These are phyloP conservation scores for Agrotis clavis DNA, from an alignment of 2,888 invertebrate species.

Conservation along the genomic window DNA sequence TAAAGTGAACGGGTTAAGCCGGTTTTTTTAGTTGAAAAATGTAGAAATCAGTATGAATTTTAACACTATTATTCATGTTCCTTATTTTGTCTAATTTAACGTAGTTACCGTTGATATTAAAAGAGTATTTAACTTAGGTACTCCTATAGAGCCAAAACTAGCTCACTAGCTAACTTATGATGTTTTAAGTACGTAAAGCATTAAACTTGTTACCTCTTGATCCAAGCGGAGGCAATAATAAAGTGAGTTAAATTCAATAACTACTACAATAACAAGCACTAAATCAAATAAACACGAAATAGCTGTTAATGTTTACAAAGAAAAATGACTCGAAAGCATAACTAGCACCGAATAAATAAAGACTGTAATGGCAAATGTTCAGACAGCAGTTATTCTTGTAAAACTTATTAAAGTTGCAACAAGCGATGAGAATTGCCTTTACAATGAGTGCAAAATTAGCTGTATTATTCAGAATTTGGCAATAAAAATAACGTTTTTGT, in stretches of 20 bases:
- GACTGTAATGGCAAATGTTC: constrained; percentile 1
- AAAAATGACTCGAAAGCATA: constrained; percentile 1
- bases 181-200: no score
- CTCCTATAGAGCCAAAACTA: no score
- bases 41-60: no score
- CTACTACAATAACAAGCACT: not conserved
- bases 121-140: no score
- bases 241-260: not conserved
- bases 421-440: not conserved
- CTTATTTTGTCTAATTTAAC: no score
- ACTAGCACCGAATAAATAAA: not conserved
- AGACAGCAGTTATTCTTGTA: not conserved
- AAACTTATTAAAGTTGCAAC: constrained; percentile 10
- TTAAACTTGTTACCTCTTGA: no score
- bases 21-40: no score
- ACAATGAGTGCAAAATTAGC: not conserved
- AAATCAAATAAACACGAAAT: not conserved
- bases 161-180: no score
- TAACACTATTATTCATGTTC: no score
- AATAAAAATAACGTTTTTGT: no score
- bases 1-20: not conserved
- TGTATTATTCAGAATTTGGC: not conserved
- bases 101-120: no score
- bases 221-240: not conserved
- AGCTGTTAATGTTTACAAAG: not conserved